A percentile compares a stretch with the other conserved stretches of the same genome.
These are phyloP conservation scores for Hypselothyrea guttata DNA, from an alignment of 2,888 invertebrate species.

Conservation along the genomic window DNA sequence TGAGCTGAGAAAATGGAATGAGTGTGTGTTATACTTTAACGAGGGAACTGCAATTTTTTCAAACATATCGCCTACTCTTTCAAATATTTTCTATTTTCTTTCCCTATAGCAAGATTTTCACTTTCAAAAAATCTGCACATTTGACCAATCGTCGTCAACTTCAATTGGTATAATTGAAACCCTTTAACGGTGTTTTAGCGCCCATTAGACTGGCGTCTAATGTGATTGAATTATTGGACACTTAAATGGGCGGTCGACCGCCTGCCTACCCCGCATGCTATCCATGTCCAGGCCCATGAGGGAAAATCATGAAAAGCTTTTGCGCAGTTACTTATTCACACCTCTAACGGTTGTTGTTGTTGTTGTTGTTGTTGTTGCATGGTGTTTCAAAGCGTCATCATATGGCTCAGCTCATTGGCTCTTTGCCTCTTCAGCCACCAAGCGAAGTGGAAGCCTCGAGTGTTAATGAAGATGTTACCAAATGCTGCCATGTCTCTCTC, in stretches of 20 bases:
- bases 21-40: neutral
- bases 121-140: constrained; percentile 18
- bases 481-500: constrained; percentile 36
- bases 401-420: constrained; percentile 22
- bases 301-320: constrained; percentile 52
- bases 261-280: constrained; percentile 26
- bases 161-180: constrained; percentile 73
- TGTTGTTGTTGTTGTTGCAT: constrained; percentile 15
- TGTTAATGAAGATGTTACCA: constrained; percentile 72
- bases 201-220: constrained; percentile 71
- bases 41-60: neutral
- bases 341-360: constrained; percentile 26
- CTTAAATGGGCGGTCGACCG: constrained; percentile 69
- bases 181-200: constrained; percentile 67
- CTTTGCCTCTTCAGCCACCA: neutral
- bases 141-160: constrained; percentile 25
- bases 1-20: constrained; percentile 34
- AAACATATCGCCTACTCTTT: constrained; percentile 46
- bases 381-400: constrained; percentile 44
- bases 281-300: constrained; percentile 10
- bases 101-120: neutral
- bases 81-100: neutral
- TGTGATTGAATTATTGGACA: constrained; percentile 78
- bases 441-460: constrained; percentile 38
- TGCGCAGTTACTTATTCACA: constrained; percentile 43